Conservation (phyloP, 2,113 vertebrate genomes). For the Brachionichthys hirsutus region DNA sequence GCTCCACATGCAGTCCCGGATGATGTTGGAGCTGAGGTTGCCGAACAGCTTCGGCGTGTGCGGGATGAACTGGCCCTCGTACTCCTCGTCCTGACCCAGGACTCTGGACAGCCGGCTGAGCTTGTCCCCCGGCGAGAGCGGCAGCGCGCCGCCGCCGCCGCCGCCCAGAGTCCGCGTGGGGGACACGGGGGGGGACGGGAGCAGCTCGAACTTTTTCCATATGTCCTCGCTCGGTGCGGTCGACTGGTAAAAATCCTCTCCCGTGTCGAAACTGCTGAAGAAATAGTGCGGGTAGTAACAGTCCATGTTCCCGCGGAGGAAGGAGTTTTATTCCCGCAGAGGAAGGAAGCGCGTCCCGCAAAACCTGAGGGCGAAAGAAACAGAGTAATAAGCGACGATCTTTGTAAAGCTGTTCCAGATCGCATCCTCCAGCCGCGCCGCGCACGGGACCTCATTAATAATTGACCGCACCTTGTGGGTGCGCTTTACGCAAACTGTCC, state of each 20-base stretch:
- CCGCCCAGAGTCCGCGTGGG: slow-evolving; percentile 75
- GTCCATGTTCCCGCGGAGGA: slow-evolving; percentile 78
- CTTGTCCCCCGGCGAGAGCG: slow-evolving; percentile 70
- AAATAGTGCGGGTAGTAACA: slow-evolving; percentile 86
- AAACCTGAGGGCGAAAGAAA: slow-evolving; percentile 33
- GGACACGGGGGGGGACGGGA: slow-evolving; percentile 88
- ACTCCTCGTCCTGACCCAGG: slow-evolving; percentile 82
- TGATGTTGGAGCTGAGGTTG: slow-evolving; percentile 88
- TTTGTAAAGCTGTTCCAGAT: slow-evolving; percentile 21
- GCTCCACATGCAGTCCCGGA: slow-evolving; percentile 97
- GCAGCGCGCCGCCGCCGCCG: slow-evolving; percentile 51
- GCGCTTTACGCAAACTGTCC: slow-evolving; percentile 25
- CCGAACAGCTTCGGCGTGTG: slow-evolving; percentile 79
- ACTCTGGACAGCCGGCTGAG: slow-evolving; percentile 76
- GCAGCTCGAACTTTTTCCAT: slow-evolving; percentile 98
- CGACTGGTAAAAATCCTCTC: slow-evolving; percentile 91
- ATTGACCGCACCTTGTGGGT: slow-evolving; percentile 63
- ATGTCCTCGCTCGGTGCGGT: slow-evolving; percentile 94
- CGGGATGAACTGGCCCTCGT: slow-evolving; percentile 70
- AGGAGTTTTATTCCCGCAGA: slow-evolving; percentile 47
- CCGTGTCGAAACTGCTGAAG: slow-evolving; percentile 84
- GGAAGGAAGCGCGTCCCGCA: slow-evolving; percentile 31
- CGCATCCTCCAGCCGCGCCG: slow-evolving; percentile 32
- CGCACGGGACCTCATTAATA: slow-evolving; percentile 59
- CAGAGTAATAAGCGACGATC: slow-evolving; percentile 24